Evolutionary conservation across 2,113 vertebrate species (phyloP).

Genomic region (Oreochromis aureus): DNA sequence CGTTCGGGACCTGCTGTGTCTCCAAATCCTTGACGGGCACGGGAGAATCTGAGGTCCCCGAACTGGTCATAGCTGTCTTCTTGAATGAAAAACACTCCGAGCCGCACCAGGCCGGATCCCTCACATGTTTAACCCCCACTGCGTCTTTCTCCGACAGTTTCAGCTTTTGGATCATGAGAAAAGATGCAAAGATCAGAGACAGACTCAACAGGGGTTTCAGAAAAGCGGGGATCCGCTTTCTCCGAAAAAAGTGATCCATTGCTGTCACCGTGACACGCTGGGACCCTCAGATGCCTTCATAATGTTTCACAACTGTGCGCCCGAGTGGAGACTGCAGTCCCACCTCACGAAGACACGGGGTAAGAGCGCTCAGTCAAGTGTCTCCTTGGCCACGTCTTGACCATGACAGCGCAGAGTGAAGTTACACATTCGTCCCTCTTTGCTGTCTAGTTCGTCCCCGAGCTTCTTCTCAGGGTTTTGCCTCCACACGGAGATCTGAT

Average conservation of each 20-base stretch:
- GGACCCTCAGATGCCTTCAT: slow-evolving; percentile 36
- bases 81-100: slow-evolving; percentile 40
- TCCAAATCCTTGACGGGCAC: neutral
- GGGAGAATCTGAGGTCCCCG: neutral
- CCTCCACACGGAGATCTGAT: neutral
- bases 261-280: neutral
- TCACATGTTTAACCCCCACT: neutral
- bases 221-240: slow-evolving; percentile 56
- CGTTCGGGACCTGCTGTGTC: neutral
- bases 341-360: neutral
- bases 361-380: neutral
- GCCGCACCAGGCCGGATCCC: slow-evolving; percentile 37
- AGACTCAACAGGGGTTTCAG: slow-evolving; percentile 74
- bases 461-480: neutral
- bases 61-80: neutral
- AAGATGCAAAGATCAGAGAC: slow-evolving; percentile 66
- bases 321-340: neutral
- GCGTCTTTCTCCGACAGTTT: slow-evolving; percentile 64
- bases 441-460: neutral
- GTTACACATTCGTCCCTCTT: neutral
- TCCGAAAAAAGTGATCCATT: slow-evolving; percentile 70
- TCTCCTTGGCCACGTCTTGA: neutral
- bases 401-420: neutral
- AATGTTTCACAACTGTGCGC: neutral
- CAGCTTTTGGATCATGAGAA: slow-evolving; percentile 75